Evolutionary conservation across 2,113 vertebrate genomes (phyloP).

Genomic region (Thunnus thynnus): DNA sequence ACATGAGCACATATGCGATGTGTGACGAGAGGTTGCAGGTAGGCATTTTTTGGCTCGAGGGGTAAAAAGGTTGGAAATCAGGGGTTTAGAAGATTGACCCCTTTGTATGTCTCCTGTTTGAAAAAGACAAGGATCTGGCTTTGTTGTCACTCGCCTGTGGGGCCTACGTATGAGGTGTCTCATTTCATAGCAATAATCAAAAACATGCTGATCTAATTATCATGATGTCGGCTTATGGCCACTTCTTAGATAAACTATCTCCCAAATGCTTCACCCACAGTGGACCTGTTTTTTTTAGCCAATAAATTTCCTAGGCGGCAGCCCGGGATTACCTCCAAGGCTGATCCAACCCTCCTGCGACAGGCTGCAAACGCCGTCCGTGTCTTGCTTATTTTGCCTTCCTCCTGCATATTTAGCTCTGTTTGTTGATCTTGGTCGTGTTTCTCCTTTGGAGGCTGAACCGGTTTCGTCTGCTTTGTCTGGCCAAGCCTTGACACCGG

Average conservation of each 20-base stretch:
- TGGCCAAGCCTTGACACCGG: conserved; percentile 58
- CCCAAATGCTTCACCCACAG: conserved; percentile 38
- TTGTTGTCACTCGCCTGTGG: conserved; percentile 29
- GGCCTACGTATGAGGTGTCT: conserved; percentile 38
- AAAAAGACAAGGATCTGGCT: conserved; percentile 52
- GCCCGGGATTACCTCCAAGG: conserved; percentile 71
- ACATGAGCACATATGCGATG: no score
- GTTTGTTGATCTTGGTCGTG: conserved; percentile 78
- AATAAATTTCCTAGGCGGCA: conserved; percentile 78
- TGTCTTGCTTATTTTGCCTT: conserved; percentile 76
- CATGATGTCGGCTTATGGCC: conserved; percentile 55
- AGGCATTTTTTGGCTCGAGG: neutral
- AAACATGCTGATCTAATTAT: conserved; percentile 75
- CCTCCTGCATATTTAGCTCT: conserved; percentile 52
- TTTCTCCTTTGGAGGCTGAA: conserved; percentile 42
- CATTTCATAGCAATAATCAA: conserved; percentile 62
- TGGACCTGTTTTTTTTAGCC: conserved; percentile 75
- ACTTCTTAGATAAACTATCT: conserved; percentile 68
- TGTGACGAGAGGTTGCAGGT: no score
- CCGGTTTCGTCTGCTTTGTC: conserved; percentile 56
- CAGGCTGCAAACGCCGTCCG: conserved; percentile 25
- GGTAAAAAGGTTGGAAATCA: neutral
- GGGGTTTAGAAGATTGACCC: neutral
- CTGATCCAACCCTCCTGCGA: conserved; percentile 35
- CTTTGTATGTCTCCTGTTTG: conserved; percentile 21